Base-by-base conservation (phyloP, 2,113 vertebrate species). In the Platysteira castanea region DNA sequence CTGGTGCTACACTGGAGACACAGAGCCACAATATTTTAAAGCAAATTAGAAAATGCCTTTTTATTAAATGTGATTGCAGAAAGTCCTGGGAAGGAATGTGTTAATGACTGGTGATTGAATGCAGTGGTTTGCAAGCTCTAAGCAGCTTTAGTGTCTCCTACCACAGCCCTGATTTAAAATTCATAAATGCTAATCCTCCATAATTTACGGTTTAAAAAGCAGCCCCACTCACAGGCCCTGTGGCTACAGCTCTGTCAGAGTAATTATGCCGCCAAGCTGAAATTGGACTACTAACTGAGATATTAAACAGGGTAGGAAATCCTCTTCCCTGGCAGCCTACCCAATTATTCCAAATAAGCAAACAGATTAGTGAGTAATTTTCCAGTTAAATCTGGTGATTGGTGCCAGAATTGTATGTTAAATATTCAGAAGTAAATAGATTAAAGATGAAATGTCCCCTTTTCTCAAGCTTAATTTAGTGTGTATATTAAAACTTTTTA, bases 141-240 rank as follows among this genome's bases (percentile, higher is more conserved):
- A 99, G 99, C 99, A 99, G 99, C 99, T 99, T 99, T 99, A 99
- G 99, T 98, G 99, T 99, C 99, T 99, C 99, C 99, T 98, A 99
- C 99, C 99, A 99, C 98, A 99, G 98, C 98, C 99, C 99, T 99
- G 99, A 99, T 99, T 99, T 99, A 99, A 99, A 99, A 99, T 99
- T 99, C 99, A 99, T 99, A 99, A 99, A 99, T 99, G 99, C 99
- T 99, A 99, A 99, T 99, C 99, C 99, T 99, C 99, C 99, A 99
- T 99, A 99, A 99, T 99, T 99, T 99, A 99, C 99, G 99, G 99
- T 99, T 99, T 99, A 99, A 99, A 99, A 99, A 99, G 99, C 99
- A 99, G 99, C 98, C 99, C 98, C 98, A 99, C 98, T 99, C 98
- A 98, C 98, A 98, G 99, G 99, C 99, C 99, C 99, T 98, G 98